Conservation (phyloP, 2,797 vertebrate genomes). For the Microtus obscurus region DNA sequence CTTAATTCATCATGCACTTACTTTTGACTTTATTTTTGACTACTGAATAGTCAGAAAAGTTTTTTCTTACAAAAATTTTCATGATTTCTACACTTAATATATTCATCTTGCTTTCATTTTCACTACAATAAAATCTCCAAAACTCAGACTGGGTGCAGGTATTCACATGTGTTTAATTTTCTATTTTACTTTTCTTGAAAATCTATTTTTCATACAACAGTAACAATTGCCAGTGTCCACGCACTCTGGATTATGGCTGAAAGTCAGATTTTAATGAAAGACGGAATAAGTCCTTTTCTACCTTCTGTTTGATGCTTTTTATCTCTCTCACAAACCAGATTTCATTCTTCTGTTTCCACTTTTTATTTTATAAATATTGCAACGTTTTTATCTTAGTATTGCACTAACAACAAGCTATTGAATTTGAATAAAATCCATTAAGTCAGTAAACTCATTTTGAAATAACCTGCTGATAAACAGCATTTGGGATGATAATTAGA, state of each 20-base stretch:
- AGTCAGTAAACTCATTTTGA: neutral
- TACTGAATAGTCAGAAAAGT: neutral
- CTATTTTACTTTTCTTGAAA: neutral
- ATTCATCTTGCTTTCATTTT: neutral
- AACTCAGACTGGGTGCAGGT: neutral
- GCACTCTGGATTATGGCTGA: neutral
- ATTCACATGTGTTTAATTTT: neutral
- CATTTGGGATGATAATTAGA: slow-evolving; percentile 17
- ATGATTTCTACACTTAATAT: neutral
- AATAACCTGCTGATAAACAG: neutral
- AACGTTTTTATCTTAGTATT: neutral
- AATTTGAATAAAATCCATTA: slow-evolving; percentile 55
- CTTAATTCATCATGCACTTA: neutral
- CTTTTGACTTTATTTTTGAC: neutral
- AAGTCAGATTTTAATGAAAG: neutral
- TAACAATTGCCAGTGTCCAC: neutral
- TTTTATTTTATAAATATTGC: slow-evolving; percentile 8
- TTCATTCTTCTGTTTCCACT: neutral
- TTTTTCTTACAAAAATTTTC: neutral
- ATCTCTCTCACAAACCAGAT: neutral
- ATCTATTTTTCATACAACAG: neutral
- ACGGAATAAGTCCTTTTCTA: neutral
- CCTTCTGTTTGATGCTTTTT: neutral
- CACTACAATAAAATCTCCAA: neutral
- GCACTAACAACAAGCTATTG: neutral